Conservation (phyloP, 53 echinoderm and acorn worm species). For the Antedon mediterranea region DNA sequence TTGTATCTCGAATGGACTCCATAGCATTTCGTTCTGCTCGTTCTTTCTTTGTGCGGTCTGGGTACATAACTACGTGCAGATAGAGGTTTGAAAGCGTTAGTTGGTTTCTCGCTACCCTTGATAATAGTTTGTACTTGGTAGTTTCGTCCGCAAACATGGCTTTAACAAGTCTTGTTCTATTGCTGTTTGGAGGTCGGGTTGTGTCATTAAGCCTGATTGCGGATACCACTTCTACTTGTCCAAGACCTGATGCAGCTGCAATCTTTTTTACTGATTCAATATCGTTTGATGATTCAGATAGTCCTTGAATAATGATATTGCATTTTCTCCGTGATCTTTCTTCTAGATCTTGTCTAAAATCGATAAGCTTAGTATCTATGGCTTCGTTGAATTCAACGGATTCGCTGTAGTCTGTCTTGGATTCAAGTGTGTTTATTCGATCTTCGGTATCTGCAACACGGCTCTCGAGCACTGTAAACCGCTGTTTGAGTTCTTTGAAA, state of each 20-base stretch:
- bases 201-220: not conserved
- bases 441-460: too few species aligned
- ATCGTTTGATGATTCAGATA: not conserved
- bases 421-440: not conserved
- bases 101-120: not conserved
- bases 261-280: not conserved
- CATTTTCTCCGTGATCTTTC: not conserved
- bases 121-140: not conserved
- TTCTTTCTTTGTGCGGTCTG: not conserved
- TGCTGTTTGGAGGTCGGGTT: not conserved
- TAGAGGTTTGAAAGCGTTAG: not conserved
- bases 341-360: not conserved
- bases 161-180: not conserved
- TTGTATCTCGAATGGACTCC: not conserved
- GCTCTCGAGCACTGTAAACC: too few species aligned
- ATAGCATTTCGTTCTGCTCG: not conserved
- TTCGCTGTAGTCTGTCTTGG: not conserved
- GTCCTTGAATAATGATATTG: not conserved
- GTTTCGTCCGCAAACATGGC: not conserved
- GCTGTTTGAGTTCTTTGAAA: too few species aligned
- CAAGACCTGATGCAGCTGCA: not conserved
- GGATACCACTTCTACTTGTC: not conserved
- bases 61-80: not conserved
- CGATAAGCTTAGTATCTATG: not conserved
- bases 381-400: not conserved